Evolutionary conservation across 2,113 vertebrate genomes (phyloP), one percentile per base, ranked within the genome.

Genomic region (Gymnocephalus cernua): DNA sequence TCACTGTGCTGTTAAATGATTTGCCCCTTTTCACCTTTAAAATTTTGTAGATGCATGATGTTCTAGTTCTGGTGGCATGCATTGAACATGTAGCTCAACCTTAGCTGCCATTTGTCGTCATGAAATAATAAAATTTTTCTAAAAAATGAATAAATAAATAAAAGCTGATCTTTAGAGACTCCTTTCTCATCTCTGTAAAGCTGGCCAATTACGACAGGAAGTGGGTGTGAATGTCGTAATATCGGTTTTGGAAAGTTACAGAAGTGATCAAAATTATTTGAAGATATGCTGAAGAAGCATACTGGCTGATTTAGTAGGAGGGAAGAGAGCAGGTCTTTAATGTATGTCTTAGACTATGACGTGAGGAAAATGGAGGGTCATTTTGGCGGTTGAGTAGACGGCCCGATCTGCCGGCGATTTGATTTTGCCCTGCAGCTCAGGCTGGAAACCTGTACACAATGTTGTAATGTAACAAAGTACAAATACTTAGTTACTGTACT

Each of bases 1-100:
- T 73, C 13, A 50, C 57, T 44, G 2, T 35, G 19, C 23, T 58
- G 47, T 10, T 69, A 35, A 82, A 82, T 51, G 3, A 32, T 80
- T 35, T 76, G 10, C 10, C 16, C 63, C 16, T 12, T 56, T 74
- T 80, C 14, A 57, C 10, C 48, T 67, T 3, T 57, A 47, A 47
- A 53, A 15, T 82, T 77, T 67, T 79, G 25, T 32, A 41, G 16
- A 47, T 38, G 9, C 47, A 68, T 9, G 8, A 0, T 21, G 27
- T 47, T 35, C 2, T 35, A 27, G 32, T 45, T 47, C 5, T 51
- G 21, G 14, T 58, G 21, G 48, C 6, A 29, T 51, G n/a, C 27
- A 51, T 29, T 63, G 23, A 63, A 21, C 21, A 2, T 18, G 5
- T n/a, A 35, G 53, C 38, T 58, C 2, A 4, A 23, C 6, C 1